phyloP scores from a whole-genome alignment of 1,140 invertebrate species.

The Drosophila arawakana region DNA sequence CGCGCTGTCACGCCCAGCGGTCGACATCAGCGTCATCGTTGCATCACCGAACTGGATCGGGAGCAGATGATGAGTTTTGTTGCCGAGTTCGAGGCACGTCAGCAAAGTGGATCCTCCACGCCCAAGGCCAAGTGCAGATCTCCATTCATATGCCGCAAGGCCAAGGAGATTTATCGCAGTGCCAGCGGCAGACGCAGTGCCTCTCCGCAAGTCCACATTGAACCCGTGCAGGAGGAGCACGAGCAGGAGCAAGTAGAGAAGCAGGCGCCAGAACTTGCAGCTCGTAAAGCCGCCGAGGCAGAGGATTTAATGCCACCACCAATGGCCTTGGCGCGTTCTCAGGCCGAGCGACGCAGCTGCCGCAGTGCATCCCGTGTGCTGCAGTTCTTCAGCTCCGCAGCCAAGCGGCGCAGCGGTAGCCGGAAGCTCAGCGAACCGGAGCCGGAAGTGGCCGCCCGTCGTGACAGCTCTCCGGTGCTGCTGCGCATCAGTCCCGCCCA shows the following conservation, averaged over 20 bases:
- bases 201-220: conserved; percentile 56
- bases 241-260: background rate
- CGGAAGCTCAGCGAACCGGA: conserved; percentile 64
- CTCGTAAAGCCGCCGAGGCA: conserved; percentile 59
- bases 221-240: conserved; percentile 26
- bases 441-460: conserved; percentile 10
- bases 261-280: background rate
- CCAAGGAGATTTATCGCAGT: conserved; percentile 65
- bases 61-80: conserved; percentile 73
- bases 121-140: conserved; percentile 58
- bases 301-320: conserved; percentile 73
- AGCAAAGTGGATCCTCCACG: conserved; percentile 54
- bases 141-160: conserved; percentile 69
- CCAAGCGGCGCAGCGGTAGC: conserved; percentile 61
- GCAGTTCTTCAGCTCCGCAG: conserved; percentile 75
- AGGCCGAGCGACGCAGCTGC: conserved; percentile 70
- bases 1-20: conserved; percentile 12
- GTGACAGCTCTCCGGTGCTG: conserved; percentile 57
- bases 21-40: conserved; percentile 56
- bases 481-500: conserved; percentile 52
- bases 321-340: conserved; percentile 62
- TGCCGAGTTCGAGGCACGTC: conserved; percentile 68
- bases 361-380: conserved; percentile 74
- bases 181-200: conserved; percentile 75
- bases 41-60: conserved; percentile 77